These are phyloP conservation scores for Hippocampus mohnikei DNA, from an alignment of 2,113 vertebrate species.

Conservation along the genomic window DNA sequence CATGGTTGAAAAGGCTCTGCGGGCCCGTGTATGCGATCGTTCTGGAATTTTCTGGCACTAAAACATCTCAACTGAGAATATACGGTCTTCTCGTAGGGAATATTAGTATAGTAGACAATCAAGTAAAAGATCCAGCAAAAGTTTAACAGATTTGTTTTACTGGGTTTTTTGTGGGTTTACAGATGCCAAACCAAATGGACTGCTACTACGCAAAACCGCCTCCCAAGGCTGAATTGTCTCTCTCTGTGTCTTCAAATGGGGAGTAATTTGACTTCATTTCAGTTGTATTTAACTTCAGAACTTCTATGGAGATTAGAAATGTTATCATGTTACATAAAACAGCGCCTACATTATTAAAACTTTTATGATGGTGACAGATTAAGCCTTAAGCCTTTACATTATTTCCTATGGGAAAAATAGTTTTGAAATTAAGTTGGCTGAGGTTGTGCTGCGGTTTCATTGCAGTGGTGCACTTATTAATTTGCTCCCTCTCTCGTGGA, in stretches of 20 bases:
- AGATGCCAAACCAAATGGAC: no score
- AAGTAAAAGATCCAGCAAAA: no score
- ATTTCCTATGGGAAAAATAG: background rate
- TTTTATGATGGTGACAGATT: background rate
- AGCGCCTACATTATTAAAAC: background rate
- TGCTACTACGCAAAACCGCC: no score
- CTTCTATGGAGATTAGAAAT: background rate
- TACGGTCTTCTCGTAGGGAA: no score
- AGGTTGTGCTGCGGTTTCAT: background rate
- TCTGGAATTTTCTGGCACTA: no score
- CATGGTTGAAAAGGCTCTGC: no score
- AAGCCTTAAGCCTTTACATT: background rate
- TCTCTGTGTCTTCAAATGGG: background rate
- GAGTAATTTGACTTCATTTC: background rate
- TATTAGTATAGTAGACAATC: no score
- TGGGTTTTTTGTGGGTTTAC: no score
- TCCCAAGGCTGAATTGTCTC: no score
- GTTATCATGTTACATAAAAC: background rate
- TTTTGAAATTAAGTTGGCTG: background rate
- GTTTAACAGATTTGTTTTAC: no score
- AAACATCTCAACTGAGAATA: no score
- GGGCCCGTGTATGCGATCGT: no score
- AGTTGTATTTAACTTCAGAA: background rate
- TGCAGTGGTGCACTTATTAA: background rate
- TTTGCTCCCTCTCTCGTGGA: background rate